Evolutionary conservation across 2,113 vertebrate species (phyloP), one percentile per base, ranked within the genome.

Genomic region (Meriones unguiculatus): DNA sequence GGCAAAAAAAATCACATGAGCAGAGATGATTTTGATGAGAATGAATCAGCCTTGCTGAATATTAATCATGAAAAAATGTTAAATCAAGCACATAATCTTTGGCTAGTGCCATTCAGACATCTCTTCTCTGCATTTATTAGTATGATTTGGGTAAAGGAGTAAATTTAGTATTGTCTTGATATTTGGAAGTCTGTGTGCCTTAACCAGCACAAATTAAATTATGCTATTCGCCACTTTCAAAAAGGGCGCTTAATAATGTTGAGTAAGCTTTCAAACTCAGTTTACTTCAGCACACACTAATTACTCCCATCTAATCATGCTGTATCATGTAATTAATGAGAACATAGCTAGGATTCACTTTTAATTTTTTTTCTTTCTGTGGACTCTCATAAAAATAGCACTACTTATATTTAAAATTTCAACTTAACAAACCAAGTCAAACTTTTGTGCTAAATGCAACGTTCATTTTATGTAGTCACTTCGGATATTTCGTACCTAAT

Each of bases 291-390:
- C 87, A 94, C 89, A 95, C 57, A 15, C 62, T 97, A 96, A 95
- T 97, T 97, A 96, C 65, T 96, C 92, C 87, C 89, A 95, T 90
- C 89, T 96, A 97, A 97, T 97, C 92, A 88, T 94, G 67, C 75
- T 97, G 95, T 91, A 97, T 97, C 94, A 97, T 93, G 65, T 97
- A 97, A 97, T 98, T 98, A 98, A 97, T 91, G 94, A 59, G 96
- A 95, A 94, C 92, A 96, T 92, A 97, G 88, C 78, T 81, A 89
- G 25, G 59, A 92, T 96, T 92, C 92, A 96, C 88, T 85, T 96
- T 94, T 96, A 87, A 92, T 90, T 86, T 96, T 97, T 86, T 90
- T 59, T 22, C 32, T 84, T 91, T 90, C 80, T 17, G 3, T 9
- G 81, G 25, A 9, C 25, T 95, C 4, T 91, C n/a, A 88, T 75